phyloP scores from a whole-genome alignment of 2,888 invertebrate genomes.

The Ormyrus labotus region DNA sequence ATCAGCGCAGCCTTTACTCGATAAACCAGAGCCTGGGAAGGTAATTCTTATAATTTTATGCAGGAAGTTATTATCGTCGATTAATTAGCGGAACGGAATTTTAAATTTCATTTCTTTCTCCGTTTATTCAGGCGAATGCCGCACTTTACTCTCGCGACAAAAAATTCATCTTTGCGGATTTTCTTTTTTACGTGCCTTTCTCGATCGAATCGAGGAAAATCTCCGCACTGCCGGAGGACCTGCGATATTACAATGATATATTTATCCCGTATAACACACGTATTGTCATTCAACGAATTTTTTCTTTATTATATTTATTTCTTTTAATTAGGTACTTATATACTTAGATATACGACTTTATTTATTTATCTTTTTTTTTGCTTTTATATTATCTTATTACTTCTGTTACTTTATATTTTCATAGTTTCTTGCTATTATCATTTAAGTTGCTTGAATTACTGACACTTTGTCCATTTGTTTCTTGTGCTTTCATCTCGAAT shows the following conservation, averaged over 20 bases:
- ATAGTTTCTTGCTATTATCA: slow-evolving; percentile 32
- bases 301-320: slow-evolving; percentile 50
- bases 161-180: too few relatives aligned
- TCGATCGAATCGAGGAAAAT: slow-evolving; percentile 18
- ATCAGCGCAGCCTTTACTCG: too few relatives aligned
- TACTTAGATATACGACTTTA: slow-evolving; percentile 63
- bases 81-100: too few relatives aligned
- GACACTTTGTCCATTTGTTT: slow-evolving; percentile 3
- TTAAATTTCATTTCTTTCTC: too few relatives aligned
- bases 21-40: too few relatives aligned
- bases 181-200: slow-evolving; percentile 11
- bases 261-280: slow-evolving; percentile 64
- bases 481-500: background rate
- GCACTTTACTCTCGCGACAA: too few relatives aligned
- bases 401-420: slow-evolving; percentile 37
- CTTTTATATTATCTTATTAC: slow-evolving; percentile 36
- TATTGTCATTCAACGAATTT: slow-evolving; percentile 73
- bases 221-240: slow-evolving; percentile 26
- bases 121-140: too few relatives aligned
- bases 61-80: too few relatives aligned
- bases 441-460: slow-evolving; percentile 11
- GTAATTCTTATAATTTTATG: too few relatives aligned
- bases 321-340: slow-evolving; percentile 66
- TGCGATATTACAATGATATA: slow-evolving; percentile 57
- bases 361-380: slow-evolving; percentile 47